These are phyloP conservation scores for Alectoris magna DNA, from an alignment of 2,797 vertebrate species.

Conservation along the genomic window DNA sequence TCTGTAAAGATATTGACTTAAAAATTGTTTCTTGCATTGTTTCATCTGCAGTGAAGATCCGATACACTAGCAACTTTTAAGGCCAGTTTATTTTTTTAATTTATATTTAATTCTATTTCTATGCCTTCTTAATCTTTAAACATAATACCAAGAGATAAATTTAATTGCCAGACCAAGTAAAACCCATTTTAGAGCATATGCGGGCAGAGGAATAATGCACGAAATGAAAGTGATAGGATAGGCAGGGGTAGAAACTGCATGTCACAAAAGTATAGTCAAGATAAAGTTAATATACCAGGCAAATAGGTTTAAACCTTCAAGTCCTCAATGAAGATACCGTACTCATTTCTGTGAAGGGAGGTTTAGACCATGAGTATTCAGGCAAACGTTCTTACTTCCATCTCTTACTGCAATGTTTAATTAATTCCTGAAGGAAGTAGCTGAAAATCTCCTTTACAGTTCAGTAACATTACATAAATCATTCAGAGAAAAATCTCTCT, in stretches of 20 bases:
- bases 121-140: not conserved
- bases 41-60: not conserved
- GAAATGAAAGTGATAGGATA: not conserved
- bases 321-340: fast-evolving
- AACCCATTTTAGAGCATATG: not conserved
- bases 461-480: not conserved
- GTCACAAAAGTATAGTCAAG: not conserved
- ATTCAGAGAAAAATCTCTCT: not conserved
- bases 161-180: not conserved
- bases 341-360: not conserved
- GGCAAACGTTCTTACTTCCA: not conserved
- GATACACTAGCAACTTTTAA: not conserved
- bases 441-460: not conserved
- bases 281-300: not conserved
- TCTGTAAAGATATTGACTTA: not conserved
- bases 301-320: not conserved
- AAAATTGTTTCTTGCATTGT: not conserved
- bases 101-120: not conserved
- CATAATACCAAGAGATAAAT: not conserved
- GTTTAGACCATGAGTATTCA: not conserved
- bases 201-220: too few species aligned
- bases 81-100: not conserved
- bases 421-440: not conserved
- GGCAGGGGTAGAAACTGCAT: not conserved
- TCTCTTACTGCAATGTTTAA: not conserved